Evolutionary conservation across 2,797 vertebrate genomes (phyloP).

Genomic region (Siniperca scherzeri): DNA sequence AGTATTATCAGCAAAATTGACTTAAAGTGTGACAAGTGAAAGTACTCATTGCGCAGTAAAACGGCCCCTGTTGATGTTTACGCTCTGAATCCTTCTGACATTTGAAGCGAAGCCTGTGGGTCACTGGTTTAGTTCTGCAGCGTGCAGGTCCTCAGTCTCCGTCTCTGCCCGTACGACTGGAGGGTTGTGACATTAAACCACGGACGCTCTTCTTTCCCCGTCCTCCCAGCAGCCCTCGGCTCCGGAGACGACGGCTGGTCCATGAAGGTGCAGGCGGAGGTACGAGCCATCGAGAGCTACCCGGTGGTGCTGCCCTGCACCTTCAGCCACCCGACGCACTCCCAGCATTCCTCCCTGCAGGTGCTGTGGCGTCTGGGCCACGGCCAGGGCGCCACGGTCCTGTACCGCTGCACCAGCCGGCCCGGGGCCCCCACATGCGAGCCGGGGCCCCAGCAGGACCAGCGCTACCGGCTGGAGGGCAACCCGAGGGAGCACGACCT

Average conservation of each 20-base stretch:
- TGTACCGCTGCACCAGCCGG: conserved; percentile 89
- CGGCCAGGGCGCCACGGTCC: conserved; percentile 80
- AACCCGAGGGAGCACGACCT: conserved; percentile 93
- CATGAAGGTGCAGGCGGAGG: conserved; percentile 88
- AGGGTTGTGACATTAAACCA: no score
- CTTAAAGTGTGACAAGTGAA: no score
- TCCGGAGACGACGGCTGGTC: conserved; percentile 89
- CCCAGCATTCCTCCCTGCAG: conserved; percentile 88
- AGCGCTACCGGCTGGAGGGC: conserved; percentile 92
- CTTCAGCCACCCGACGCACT: conserved; percentile 93
- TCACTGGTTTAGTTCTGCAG: no score
- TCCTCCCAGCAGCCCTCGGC: conserved; percentile 42
- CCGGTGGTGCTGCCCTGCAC: conserved; percentile 91
- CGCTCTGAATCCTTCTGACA: no score
- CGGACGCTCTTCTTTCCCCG: neutral
- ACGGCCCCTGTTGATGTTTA: no score
- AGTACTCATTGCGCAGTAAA: no score
- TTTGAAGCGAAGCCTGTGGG: no score
- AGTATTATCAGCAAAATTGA: no score
- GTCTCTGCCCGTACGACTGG: no score
- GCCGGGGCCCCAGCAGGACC: conserved; percentile 86
- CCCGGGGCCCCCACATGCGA: conserved; percentile 85
- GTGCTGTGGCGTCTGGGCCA: conserved; percentile 92
- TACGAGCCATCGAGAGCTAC: conserved; percentile 88
- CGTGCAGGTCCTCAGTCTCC: no score